phyloP scores from a whole-genome alignment of 2,797 vertebrate species.

The Novumbra hubbsi region DNA sequence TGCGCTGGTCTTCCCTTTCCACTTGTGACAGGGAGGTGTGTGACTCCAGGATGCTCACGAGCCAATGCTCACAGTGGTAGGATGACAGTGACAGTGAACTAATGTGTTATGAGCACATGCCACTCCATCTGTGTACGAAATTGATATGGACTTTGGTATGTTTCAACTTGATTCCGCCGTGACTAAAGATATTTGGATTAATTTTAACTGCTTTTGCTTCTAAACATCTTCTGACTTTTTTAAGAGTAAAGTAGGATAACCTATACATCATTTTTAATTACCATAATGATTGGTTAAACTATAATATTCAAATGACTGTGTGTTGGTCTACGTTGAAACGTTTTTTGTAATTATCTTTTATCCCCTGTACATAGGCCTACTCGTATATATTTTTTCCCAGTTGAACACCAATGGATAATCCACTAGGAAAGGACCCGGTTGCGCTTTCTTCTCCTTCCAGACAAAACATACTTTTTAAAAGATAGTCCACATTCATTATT shows the following conservation, averaged over 20 bases:
- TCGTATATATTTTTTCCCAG: constrained; percentile 30
- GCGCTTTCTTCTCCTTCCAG: constrained; percentile 62
- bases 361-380: neutral
- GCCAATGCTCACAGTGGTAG: constrained; percentile 47
- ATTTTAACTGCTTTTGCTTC: constrained; percentile 23
- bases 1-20: constrained; percentile 9
- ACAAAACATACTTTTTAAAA: constrained; percentile 67
- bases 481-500: constrained; percentile 73
- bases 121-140: constrained; percentile 56
- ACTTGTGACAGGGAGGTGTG: constrained; percentile 50
- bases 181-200: constrained; percentile 25
- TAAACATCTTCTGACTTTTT: constrained; percentile 4
- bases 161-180: constrained; percentile 21
- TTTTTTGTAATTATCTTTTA: constrained; percentile 17
- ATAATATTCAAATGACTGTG: neutral
- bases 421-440: constrained; percentile 44
- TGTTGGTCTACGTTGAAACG: neutral
- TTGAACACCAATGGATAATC: constrained; percentile 57
- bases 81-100: constrained; percentile 39
- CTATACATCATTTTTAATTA: neutral
- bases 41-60: constrained; percentile 22
- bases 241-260: neutral
- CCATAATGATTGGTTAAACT: neutral
- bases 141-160: constrained; percentile 37
- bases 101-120: constrained; percentile 43